Base-by-base conservation (phyloP, 2,888 invertebrate genomes). In the Netelia fuscicornis region DNA sequence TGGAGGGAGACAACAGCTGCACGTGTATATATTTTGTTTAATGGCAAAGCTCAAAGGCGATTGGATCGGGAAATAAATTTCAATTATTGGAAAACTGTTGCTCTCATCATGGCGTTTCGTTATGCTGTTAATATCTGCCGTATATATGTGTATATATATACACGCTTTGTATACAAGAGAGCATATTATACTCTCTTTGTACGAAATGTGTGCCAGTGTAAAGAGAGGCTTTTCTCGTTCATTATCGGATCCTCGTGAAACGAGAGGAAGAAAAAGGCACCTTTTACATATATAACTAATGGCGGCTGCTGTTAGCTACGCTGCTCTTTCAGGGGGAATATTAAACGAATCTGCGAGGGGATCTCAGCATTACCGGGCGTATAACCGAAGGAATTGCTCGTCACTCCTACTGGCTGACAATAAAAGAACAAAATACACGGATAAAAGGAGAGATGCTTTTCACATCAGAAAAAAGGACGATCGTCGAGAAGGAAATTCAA, bases 41-140 rank as follows among this genome's bases (percentile, higher is more conserved):
- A 58, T 65, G 6, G 30, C 44, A 5, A 44, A 23, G 44, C 62
- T 77, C 62, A 78, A 74, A 78, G 17, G 54, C 62, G 74, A 78
- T 52, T 65, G 60, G 30, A 60, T 25, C 65, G 81, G 64, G 54
- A 65, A 79, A 85, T 76, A 82, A 85, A 85, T 82, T 82, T 78
- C 82, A 85, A 82, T 85, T 79, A 82, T 85, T 79, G 85, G 81
- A 85, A 85, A 85, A 79, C 79, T 82, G 82, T 82, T 85, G 75
- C 78, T 65, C 44, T 64, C 58, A 37, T 79, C 78, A 65, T 25
- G 70, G 48, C 13, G 44, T 44, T 20, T 17, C 48, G 23, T 48
- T 48, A 37, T 42, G 2, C 44, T 30, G 17, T 23, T 20, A 30
- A 30, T 30, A 65, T 65, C 37, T 42, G 8, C 42, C 3, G 30